phyloP scores from a whole-genome alignment of 30 jellyfish, hydroid and myxozoan genomes.

The Aurelia sp. region DNA sequence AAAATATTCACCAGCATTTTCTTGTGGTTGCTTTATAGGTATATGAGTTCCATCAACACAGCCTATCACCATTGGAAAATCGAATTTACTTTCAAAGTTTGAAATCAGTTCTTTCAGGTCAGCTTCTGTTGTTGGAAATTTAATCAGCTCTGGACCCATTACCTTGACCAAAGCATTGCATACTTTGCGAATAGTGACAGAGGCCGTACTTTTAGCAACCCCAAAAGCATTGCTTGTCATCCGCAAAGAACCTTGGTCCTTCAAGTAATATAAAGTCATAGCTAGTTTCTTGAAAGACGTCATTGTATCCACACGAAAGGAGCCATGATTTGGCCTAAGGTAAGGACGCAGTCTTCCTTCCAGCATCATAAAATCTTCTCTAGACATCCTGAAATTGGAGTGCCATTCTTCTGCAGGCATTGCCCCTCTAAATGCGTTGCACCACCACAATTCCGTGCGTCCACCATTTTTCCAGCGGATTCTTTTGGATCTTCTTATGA shows the following conservation, averaged over 20 bases:
- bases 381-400: slow-evolving; percentile 11
- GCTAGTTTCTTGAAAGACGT: slow-evolving; percentile 3
- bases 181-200: slow-evolving; percentile 18
- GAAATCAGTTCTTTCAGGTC: slow-evolving; percentile 25
- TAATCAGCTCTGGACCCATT: slow-evolving; percentile 18
- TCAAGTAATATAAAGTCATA: background rate
- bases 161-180: slow-evolving; percentile 4
- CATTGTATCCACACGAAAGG: slow-evolving; percentile 1
- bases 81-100: slow-evolving; percentile 47
- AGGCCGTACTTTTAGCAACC: slow-evolving; percentile 23
- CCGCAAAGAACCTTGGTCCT: slow-evolving; percentile 27
- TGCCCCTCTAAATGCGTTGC: background rate
- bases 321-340: slow-evolving; percentile 11
- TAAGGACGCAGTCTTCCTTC: slow-evolving; percentile 11
- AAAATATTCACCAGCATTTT: slow-evolving; percentile 77
- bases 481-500: slow-evolving; percentile 12
- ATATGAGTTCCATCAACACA: slow-evolving; percentile 81
- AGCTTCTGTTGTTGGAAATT: slow-evolving; percentile 32
- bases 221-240: slow-evolving; percentile 34
- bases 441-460: slow-evolving; percentile 59
- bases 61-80: slow-evolving; percentile 34
- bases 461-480: slow-evolving; percentile 56
- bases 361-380: slow-evolving; percentile 2
- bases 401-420: slow-evolving; percentile 16
- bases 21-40: slow-evolving; percentile 70